Base-by-base conservation (phyloP, 2,113 vertebrate genomes). In the Hiodon tergisus region DNA sequence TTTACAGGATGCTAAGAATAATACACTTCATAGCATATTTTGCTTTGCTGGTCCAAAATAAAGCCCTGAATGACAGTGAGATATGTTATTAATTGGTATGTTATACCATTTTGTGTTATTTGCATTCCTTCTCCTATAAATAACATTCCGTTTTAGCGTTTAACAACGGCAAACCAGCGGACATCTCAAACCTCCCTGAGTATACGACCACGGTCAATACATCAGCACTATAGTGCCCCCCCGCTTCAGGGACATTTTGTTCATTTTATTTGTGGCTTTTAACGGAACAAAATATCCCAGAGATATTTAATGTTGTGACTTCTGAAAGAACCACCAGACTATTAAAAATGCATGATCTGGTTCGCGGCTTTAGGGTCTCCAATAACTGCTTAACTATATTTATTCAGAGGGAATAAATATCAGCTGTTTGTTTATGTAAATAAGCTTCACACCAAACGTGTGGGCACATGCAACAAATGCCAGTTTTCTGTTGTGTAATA, bases 321-420 rank as follows among this genome's bases (percentile, higher is more conserved):
- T 82, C 81, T 89, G 84, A 88, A 87, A 81, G 79, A 79, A 80
- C 83, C 76, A 83, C 71, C 72, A 70, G 72, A 79, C 85, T 77
- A 86, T 89, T 84, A 88, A 89, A 89, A 84, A 86, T 86, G 77
- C 82, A 89, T 87, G 86, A 84, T 77, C 76, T 76, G 67, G 81
- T 80, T 73, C 78, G 52, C 77, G 71, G 80, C 82, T 80, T 80
- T 77, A 78, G 83, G 74, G 79, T 81, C 78, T 72, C 76, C 81
- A 76, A 82, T 83, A 83, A 83, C 82, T 76, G 76, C 70, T 76
- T 73, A 78, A 78, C 58, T 73, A 68, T 79, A 74, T 72, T 79
- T 77, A 63, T 84, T 72, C 69, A 77, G 79, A 75, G 81, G 76
- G 85, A 86, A 87, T 86, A 82, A 78, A 83, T 85, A 82, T 78